Percentiles rank a stretch among this genome's conserved stretches.
Evolutionary conservation across 2,113 vertebrate species (phyloP).

Genomic region (Engystomops pustulosus): DNA sequence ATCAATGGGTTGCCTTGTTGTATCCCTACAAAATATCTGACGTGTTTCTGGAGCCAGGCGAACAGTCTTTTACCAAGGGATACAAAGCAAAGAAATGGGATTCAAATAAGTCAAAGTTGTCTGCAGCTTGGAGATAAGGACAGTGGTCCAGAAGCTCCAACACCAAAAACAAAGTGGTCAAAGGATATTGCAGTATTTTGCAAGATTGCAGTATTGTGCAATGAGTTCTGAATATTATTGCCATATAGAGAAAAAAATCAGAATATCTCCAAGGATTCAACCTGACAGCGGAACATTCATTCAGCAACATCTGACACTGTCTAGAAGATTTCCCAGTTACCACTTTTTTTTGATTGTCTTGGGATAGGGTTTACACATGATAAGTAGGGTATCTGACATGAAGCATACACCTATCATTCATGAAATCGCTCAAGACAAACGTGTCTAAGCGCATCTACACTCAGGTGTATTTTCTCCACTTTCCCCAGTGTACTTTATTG

Average conservation of each 20-base stretch:
- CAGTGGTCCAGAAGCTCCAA: too few relatives aligned
- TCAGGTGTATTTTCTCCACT: constrained; percentile 4
- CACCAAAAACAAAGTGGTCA: too few relatives aligned
- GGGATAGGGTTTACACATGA: too few relatives aligned
- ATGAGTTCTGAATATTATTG: neutral
- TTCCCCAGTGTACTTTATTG: neutral
- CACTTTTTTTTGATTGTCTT: neutral
- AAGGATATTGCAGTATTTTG: too few relatives aligned
- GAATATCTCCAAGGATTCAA: neutral
- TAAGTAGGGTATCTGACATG: neutral
- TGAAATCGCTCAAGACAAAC: neutral
- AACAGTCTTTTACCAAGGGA: too few relatives aligned
- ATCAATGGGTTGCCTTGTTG: too few relatives aligned
- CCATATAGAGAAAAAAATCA: neutral
- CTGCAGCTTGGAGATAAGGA: too few relatives aligned
- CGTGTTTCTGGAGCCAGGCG: too few relatives aligned
- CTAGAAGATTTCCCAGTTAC: neutral
- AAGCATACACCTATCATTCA: neutral
- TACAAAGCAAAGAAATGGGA: too few relatives aligned
- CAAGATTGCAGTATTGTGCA: too few relatives aligned
- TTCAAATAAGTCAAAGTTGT: too few relatives aligned
- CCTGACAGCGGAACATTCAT: neutral
- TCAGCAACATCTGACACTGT: neutral
- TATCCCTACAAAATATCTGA: too few relatives aligned
- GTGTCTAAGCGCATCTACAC: neutral